Evolutionary conservation across 2,888 invertebrate species (phyloP), one percentile per base, ranked within the genome.

Genomic region (Spodoptera picta): DNA sequence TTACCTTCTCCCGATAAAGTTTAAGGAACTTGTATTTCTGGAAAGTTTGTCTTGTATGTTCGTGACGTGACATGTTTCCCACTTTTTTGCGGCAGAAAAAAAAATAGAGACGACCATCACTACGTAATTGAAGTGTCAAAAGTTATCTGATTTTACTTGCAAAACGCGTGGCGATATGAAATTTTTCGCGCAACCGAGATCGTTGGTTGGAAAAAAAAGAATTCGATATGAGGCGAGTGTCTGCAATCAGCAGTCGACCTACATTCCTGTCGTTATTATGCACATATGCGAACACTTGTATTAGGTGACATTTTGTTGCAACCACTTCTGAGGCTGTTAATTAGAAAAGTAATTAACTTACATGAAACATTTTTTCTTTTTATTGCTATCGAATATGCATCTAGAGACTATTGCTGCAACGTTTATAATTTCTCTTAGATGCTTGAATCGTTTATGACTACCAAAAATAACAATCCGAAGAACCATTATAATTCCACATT

Each of bases 81-180:
- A 85, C 79, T 82, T 85, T 86, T 82, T 48, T 66, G 86, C 73
- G 82, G 79, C 80, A 75, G 74, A 87, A 92, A 84, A 65, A 69
- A 83, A 92, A 92, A 91, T 92, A 88, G 87, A 91, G 86, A 80
- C 90, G 87, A 87, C 91, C 91, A 92, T 93, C 93, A 92, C 90
- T 88, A 81, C 90, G 92, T 94, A 94, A 94, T 94, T 94, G 94
- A 92, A 93, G 93, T 94, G 94, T 94, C 94, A 94, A 94, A 94
- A 94, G 93, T 94, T 94, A 89, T 92, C 92, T 93, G 93, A 94
- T 94, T 94, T 94, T 91, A 94, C 94, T 94, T 94, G 93, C 94
- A 94, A 94, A 94, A 87, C 90, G 90, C 89, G 88, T 88, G 86
- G 89, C 89, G 89, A 90, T 93, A 92, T 93, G 92, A 93, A 94